Conservation (phyloP, 2,113 vertebrate species). For the Corythornis madagascariensis region DNA sequence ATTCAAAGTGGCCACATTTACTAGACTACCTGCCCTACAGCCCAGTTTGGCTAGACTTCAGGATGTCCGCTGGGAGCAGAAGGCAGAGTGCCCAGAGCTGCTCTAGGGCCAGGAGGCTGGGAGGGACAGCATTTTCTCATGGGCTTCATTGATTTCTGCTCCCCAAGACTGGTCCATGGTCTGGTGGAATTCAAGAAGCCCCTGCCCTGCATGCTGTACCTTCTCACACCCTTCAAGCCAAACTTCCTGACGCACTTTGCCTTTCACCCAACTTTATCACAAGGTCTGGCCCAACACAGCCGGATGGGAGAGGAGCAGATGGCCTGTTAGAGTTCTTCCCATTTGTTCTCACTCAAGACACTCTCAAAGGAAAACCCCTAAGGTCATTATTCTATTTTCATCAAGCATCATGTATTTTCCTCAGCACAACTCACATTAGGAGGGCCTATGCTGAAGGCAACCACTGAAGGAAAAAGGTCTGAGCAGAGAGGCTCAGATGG, state of each 20-base stretch:
- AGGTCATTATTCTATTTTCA: conserved; percentile 17
- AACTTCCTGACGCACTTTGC: background rate
- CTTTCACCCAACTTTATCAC: background rate
- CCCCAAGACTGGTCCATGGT: accelerated
- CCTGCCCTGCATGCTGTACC: background rate
- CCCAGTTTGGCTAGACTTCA: background rate
- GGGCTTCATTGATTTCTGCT: background rate
- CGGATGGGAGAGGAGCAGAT: conserved; percentile 50
- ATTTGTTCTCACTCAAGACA: conserved; percentile 1
- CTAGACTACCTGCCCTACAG: background rate
- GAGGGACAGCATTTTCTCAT: background rate
- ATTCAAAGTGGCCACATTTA: background rate
- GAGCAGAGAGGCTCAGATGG: background rate
- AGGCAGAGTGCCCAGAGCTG: background rate
- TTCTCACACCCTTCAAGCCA: background rate
- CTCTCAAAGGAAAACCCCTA: conserved; percentile 27
- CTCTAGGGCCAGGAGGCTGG: background rate
- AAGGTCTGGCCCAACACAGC: background rate
- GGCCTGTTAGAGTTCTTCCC: background rate
- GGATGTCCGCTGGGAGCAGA: background rate
- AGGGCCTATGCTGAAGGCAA: background rate
- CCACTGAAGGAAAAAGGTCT: background rate
- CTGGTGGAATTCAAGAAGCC: background rate
- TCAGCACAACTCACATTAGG: accelerated
- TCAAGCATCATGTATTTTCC: background rate